phyloP scores from a whole-genome alignment of 1,140 invertebrate species.

The Frieseomelitta varia region DNA sequence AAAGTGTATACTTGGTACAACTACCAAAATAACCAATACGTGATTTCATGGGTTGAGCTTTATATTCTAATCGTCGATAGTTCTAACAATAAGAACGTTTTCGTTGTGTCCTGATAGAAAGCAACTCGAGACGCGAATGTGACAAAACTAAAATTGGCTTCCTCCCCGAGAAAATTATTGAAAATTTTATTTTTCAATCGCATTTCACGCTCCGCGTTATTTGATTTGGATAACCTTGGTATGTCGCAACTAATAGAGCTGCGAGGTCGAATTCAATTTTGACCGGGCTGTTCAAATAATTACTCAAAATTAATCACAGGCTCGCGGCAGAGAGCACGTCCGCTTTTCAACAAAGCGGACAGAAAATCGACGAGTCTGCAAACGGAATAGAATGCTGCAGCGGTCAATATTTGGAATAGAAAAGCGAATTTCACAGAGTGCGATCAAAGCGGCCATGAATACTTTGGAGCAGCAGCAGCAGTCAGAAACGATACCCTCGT shows the following conservation, averaged over 20 bases:
- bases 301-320: not conserved
- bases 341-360: not conserved
- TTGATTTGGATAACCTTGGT: not conserved
- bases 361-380: not conserved
- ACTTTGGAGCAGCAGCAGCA: not conserved
- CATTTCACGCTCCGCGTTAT: not conserved
- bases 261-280: not conserved
- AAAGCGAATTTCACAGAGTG: not conserved
- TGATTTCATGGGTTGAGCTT: too few species aligned
- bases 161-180: not conserved
- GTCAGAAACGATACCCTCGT: not conserved
- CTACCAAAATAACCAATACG: too few species aligned
- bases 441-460: not conserved
- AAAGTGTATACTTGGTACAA: too few species aligned
- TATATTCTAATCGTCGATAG: too few species aligned
- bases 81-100: too few species aligned
- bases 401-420: not conserved
- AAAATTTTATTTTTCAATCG: too few species aligned
- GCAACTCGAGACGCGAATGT: too few species aligned
- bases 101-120: too few species aligned
- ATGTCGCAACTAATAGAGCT: not conserved
- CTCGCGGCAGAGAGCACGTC: not conserved
- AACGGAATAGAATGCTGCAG: not conserved
- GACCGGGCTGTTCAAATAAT: not conserved
- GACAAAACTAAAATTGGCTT: too few species aligned